Evolutionary conservation across 2,888 invertebrate species (phyloP), one percentile per base, ranked within the genome.

Genomic region (Caenorhabditis sinica): DNA sequence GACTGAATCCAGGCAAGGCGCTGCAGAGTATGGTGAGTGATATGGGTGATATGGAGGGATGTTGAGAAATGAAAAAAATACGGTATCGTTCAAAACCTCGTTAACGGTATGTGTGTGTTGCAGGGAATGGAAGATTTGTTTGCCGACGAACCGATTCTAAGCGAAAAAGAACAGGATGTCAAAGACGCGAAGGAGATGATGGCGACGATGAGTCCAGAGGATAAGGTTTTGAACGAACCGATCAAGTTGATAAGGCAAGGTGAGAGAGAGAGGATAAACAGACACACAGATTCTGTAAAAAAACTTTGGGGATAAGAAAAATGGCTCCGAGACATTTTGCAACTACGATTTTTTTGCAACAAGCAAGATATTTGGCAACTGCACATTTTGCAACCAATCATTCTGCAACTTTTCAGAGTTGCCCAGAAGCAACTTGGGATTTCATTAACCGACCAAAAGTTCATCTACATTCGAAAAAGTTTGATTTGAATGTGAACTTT

Each of bases 241-340:
- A 85, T 89, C 49, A 84, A 90, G 43, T 69, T 92, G 53, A 87
- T 92, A n/a, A 69, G 91, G 60, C 89, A 92, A 77, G 92, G 88
- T 86, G 15, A 17, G 36, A 23, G 17, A 33, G 33, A 15, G 17
- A 17, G 45, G 45, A 17, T 13, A 3, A 17, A 45, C 45, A 45
- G 45, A 45, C 5, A 15, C 0, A 11, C 25, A 25, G 36, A 23
- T 20, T n/a, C n/a, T n/a, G n/a, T n/a, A n/a, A 28, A 25, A 23
- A 4, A 53, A 5, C 11, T 1, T 53, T 23, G 11, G 25, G 45
- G 2, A 17, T 15, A 53, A 25, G 25, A 23, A 53, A n/a, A 53
- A 9, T 45, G 17, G 2, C 2, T 13, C 4, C 40, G n/a, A n/a
- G n/a, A n/a, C n/a, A n/a, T n/a, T n/a, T n/a, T n/a, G n/a, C n/a